These are phyloP conservation scores for Exaiptasia diaphana DNA, from an alignment of 64 coral and sea anemone species.

Conservation along the genomic window DNA sequence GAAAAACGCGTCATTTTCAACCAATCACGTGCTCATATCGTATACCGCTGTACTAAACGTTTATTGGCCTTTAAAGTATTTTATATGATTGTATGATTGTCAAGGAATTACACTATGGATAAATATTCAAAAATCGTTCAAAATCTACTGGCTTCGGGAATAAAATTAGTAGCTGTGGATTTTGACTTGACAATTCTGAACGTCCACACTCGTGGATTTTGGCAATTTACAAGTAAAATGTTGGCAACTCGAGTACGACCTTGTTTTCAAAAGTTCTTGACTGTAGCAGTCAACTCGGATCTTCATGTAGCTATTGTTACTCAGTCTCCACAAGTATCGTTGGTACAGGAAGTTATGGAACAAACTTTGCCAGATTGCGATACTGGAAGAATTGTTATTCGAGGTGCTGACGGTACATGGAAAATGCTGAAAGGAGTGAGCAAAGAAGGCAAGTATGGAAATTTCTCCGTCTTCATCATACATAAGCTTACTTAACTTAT, in stretches of 20 bases:
- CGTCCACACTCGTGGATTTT: slow-evolving; percentile 77
- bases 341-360: slow-evolving; percentile 79
- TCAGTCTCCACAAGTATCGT: slow-evolving; percentile 68
- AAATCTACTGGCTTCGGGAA: slow-evolving; percentile 52
- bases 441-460: slow-evolving; percentile 67
- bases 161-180: slow-evolving; percentile 93
- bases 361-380: slow-evolving; percentile 63
- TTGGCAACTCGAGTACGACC: slow-evolving; percentile 80
- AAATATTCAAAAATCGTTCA: slow-evolving; percentile 83
- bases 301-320: slow-evolving; percentile 85
- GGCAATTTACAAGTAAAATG: slow-evolving; percentile 80
- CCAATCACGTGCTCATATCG: too few relatives aligned
- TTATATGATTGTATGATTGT: too few relatives aligned
- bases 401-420: slow-evolving; percentile 76
- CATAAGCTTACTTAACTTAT: not conserved
- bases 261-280: slow-evolving; percentile 81
- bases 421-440: slow-evolving; percentile 57
- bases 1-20: too few relatives aligned
- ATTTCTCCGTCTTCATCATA: not conserved
- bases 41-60: too few relatives aligned
- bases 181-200: slow-evolving; percentile 92
- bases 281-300: slow-evolving; percentile 39
- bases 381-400: slow-evolving; percentile 66
- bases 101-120: too few relatives aligned
- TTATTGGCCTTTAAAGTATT: too few relatives aligned